Base-by-base conservation (phyloP, 2,113 vertebrate genomes). In the Esox niger region DNA sequence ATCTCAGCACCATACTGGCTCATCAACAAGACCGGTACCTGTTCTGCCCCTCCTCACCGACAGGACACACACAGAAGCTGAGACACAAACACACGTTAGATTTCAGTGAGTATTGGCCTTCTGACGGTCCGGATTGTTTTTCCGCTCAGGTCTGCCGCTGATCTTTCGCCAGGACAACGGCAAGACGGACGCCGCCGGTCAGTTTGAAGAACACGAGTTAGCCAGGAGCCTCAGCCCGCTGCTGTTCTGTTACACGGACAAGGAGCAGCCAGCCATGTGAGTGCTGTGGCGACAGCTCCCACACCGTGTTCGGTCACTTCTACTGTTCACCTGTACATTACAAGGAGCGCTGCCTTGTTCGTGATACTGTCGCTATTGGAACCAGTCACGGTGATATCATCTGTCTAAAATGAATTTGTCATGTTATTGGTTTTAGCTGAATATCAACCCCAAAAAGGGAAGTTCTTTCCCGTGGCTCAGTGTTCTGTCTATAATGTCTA, bases 81-180 rank as follows among this genome's bases (percentile, higher is more conserved):
- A 33, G 9, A 25, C 5, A 15, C 27, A 32, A 29, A 31, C 13
- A 13, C 6, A 13, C 55, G 8, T 67, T 13, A 3, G 32, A 23
- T 8, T 21, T 23, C 11, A 62, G 21, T 43, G 17, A 43, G 38
- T 43, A 43, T 43, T 43, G 38, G 17, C 38, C 38, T 43, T 43
- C 17, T 43, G 38, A 43, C 38, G 3, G 38, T 43, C 17, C 38
- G 11, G 35, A 43, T 15, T 17, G 38, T 43, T 43, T 38, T 60
- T 70, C 31, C 10, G 70, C 38, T 68, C 84, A 99, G 97, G 97
- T 46, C 88, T 99, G 25, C 97, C 97, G 0, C 82, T 99, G 74
- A 98, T 99, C 80, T 99, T 99, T 88, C 94, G 97, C 62, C 97
- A 99, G 83, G 97, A 99, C 84, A 98, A 99, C 32, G 89, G 91